These are phyloP conservation scores for Chionis minor DNA, from an alignment of 2,113 vertebrate species.

Conservation along the genomic window DNA sequence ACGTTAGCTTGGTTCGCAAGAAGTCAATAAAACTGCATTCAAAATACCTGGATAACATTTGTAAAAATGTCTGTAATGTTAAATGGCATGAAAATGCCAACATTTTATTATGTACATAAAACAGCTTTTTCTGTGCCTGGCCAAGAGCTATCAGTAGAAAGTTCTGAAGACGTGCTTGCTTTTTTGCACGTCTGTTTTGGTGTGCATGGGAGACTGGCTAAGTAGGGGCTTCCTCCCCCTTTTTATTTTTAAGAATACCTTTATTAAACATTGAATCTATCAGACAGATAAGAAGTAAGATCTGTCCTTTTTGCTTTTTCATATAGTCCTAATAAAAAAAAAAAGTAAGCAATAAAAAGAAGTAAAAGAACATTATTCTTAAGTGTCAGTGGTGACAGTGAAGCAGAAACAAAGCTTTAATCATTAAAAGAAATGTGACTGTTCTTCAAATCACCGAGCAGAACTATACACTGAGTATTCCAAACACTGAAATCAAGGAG, in stretches of 20 bases:
- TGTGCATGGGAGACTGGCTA: accelerated
- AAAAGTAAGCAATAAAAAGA: not conserved
- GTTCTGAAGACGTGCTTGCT: not conserved
- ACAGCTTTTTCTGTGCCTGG: not conserved
- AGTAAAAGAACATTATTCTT: not conserved
- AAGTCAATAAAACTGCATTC: not conserved
- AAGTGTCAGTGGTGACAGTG: not conserved
- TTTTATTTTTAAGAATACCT: not conserved
- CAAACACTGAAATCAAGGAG: not conserved
- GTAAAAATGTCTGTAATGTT: not conserved
- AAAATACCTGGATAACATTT: not conserved
- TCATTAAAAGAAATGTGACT: constrained; percentile 18
- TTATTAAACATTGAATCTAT: not conserved
- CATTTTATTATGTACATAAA: not conserved
- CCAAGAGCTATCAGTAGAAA: not conserved
- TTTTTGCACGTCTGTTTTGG: not conserved
- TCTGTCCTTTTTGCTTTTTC: not conserved
- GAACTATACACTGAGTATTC: not conserved
- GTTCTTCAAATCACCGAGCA: not conserved
- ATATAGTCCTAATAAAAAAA: not conserved
- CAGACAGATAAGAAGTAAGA: not conserved
- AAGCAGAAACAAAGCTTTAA: constrained; percentile 5
- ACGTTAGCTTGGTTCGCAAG: not conserved
- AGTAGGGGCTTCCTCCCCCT: not conserved
- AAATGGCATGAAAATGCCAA: not conserved